phyloP scores from a whole-genome alignment of 2,113 vertebrate genomes.

The Orthonyx spaldingii region DNA sequence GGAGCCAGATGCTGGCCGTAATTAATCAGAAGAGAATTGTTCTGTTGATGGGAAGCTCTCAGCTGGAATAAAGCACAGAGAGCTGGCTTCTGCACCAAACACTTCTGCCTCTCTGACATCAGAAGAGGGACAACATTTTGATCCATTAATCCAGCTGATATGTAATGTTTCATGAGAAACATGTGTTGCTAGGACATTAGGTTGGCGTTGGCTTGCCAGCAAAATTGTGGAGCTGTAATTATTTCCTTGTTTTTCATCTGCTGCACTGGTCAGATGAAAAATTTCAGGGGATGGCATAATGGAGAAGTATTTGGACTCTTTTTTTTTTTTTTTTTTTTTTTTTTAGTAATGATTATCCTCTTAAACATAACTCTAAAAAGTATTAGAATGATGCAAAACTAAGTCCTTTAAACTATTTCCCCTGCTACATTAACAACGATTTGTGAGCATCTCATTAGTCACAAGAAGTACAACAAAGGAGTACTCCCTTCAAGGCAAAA shows the following conservation, averaged over 20 bases:
- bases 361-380: not conserved
- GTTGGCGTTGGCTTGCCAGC: not conserved
- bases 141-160: not conserved
- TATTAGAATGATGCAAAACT: not conserved
- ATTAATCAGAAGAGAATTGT: not conserved
- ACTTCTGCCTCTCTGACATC: not conserved
- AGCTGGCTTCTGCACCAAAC: not conserved
- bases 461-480: not conserved
- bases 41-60: slow-evolving; percentile 27
- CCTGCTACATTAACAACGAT: not conserved
- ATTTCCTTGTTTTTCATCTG: not conserved
- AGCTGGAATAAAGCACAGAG: not conserved
- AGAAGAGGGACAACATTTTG: not conserved
- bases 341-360: not conserved
- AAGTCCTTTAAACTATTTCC: not conserved
- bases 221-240: not conserved
- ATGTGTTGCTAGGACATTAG: not conserved
- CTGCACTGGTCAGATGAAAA: not conserved
- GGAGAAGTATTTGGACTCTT: not conserved
- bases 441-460: not conserved
- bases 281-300: not conserved
- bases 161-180: not conserved
- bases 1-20: slow-evolving; percentile 15
- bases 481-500: not conserved
- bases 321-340: not conserved